Evolutionary conservation across 2,113 vertebrate genomes (phyloP).

Genomic region (Hydropotes inermis): DNA sequence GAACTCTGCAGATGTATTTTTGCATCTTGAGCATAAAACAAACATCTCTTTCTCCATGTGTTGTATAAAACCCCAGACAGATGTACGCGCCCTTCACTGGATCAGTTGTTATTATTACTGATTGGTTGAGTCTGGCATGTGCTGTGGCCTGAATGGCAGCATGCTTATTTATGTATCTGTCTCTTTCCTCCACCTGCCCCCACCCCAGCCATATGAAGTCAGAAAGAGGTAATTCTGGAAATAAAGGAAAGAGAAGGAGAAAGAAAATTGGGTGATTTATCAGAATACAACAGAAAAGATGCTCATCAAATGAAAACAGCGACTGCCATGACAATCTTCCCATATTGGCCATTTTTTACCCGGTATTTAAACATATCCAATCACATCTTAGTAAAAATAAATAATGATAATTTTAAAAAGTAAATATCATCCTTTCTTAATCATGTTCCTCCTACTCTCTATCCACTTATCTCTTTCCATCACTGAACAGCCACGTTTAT

Average conservation of each 20-base stretch:
- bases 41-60: neutral
- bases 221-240: neutral
- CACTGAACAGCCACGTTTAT: neutral
- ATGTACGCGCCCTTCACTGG: neutral
- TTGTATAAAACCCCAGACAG: neutral
- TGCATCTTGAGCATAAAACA: neutral
- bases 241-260: neutral
- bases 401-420: neutral
- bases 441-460: neutral
- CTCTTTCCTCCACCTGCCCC: fast-evolving
- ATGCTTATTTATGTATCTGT: neutral
- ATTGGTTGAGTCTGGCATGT: neutral
- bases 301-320: neutral
- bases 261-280: neutral
- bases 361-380: neutral
- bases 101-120: neutral
- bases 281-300: neutral
- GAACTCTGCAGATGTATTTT: neutral
- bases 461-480: neutral
- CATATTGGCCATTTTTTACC: no score
- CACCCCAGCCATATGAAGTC: neutral
- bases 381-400: neutral
- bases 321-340: neutral
- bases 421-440: neutral
- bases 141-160: neutral